phyloP scores from a whole-genome alignment of 2,797 vertebrate genomes.

The Sandelia bainsii region DNA sequence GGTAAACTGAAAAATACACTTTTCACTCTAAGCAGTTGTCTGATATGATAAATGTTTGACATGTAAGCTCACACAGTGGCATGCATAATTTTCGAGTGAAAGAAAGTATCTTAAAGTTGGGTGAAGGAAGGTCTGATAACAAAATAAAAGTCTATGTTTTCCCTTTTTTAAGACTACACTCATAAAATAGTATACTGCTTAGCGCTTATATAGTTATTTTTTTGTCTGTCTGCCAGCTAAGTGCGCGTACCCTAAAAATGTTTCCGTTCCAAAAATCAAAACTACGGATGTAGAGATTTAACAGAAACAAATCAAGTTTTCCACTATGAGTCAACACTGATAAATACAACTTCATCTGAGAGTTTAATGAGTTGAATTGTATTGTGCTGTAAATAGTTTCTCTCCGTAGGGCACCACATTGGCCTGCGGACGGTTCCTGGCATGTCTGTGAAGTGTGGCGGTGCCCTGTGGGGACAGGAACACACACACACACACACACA shows the following conservation, averaged over 20 bases:
- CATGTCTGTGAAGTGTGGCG: conserved; percentile 79
- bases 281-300: conserved; percentile 38
- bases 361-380: conserved; percentile 81
- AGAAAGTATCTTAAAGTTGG: conserved; percentile 14
- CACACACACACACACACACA: conserved; percentile 34
- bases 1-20: conserved; percentile 28
- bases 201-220: conserved; percentile 20
- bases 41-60: conserved; percentile 43
- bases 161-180: not conserved
- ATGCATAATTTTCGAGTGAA: conserved; percentile 17
- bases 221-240: conserved; percentile 30
- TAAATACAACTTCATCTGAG: conserved; percentile 74
- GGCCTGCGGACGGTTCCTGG: conserved; percentile 82
- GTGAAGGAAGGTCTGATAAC: conserved; percentile 6
- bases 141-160: conserved; percentile 29
- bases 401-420: conserved; percentile 77
- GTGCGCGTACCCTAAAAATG: conserved; percentile 40
- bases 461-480: conserved; percentile 81
- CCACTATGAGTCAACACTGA: conserved; percentile 66
- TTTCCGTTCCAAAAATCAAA: conserved; percentile 56
- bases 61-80: conserved; percentile 26
- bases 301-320: conserved; percentile 61
- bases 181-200: not conserved
- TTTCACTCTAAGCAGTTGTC: conserved; percentile 21
- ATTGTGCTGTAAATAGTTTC: conserved; percentile 82